Evolutionary conservation across 23 tunicate genomes (phyloP).

Genomic region (Styela plicata): DNA sequence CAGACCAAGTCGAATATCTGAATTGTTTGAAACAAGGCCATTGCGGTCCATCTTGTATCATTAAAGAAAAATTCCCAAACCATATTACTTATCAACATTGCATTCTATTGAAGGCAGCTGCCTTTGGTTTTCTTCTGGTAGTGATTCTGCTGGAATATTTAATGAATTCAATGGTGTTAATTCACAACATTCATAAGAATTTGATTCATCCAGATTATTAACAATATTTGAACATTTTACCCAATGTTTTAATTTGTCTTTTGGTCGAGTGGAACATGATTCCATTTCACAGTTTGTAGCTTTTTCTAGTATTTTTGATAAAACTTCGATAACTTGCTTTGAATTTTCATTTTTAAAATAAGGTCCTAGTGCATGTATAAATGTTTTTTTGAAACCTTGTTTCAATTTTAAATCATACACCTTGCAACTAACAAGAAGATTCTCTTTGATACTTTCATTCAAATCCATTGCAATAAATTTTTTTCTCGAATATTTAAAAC

Average conservation of each 20-base stretch:
- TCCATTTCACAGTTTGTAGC: neutral
- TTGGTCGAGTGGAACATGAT: neutral
- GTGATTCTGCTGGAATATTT: too few species aligned
- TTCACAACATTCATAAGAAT: neutral
- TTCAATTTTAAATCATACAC: neutral
- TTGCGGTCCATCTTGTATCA: too few species aligned
- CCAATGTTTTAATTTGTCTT: neutral
- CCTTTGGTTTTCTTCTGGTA: too few species aligned
- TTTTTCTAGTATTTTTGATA: neutral
- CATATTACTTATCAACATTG: neutral
- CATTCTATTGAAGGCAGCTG: neutral
- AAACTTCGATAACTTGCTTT: neutral
- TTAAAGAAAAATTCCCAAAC: too few species aligned
- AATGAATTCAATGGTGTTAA: neutral
- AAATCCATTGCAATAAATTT: neutral
- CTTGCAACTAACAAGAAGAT: neutral
- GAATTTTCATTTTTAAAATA: neutral
- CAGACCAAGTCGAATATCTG: too few species aligned
- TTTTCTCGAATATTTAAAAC: neutral
- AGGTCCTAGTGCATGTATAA: neutral
- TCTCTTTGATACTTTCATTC: neutral
- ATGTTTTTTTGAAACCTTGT: neutral
- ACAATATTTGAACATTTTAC: neutral
- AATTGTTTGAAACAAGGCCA: too few species aligned
- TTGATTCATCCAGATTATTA: neutral